Base-by-base conservation (phyloP, 2,888 invertebrate genomes). In the Limulus polyphemus region DNA sequence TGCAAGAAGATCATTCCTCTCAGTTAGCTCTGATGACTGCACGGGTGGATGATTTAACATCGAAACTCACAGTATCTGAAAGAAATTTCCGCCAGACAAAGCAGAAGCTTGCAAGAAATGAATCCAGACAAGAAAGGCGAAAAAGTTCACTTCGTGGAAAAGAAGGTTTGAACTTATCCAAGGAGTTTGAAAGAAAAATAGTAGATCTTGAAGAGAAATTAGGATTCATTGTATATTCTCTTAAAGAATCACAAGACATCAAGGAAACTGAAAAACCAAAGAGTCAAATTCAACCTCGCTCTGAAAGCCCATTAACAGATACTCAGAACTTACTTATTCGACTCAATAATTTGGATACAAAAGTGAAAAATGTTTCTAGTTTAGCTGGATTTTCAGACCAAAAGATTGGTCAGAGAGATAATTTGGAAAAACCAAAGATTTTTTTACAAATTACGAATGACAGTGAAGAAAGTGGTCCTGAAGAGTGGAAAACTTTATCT, bases 1-100 rank as follows among this genome's bases (percentile, higher is more conserved):
- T 82, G 67, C 78, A 79, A 60, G 81, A 81, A 62, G 80, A 82
- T 63, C 82, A 83, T 60, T 69, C 73, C 56, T 71, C 72, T 2
- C 85, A 91, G 75, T 81, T 88, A 52, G 83, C 85, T 67, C 77
- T 90, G 71, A 86, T 92, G 84, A 87, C 87, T 51, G 85, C 86
- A 32, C 82, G 90, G 58, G 86, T 93, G 63, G 84, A 90, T 73
- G 89, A 90, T 74, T 78, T 93, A 48, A 90, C 90, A 0, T 81
- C 83, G 60, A 92, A 91, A 74, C 80, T 91, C 64, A 84, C 84
- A 10, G 82, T 83, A 0, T 87, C 89, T 1, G 91, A 91, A 73
- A 86, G 88, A 70, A 89, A 89, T 76, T 74, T 75, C 11, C 80
- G 89, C 60, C 83, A 83, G 3, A 74, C 89, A 32, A 89, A 88